Percentiles rank a stretch among this genome's conserved stretches.
Conservation (phyloP, 2,797 vertebrate genomes). For the Cynopterus sphinx region DNA sequence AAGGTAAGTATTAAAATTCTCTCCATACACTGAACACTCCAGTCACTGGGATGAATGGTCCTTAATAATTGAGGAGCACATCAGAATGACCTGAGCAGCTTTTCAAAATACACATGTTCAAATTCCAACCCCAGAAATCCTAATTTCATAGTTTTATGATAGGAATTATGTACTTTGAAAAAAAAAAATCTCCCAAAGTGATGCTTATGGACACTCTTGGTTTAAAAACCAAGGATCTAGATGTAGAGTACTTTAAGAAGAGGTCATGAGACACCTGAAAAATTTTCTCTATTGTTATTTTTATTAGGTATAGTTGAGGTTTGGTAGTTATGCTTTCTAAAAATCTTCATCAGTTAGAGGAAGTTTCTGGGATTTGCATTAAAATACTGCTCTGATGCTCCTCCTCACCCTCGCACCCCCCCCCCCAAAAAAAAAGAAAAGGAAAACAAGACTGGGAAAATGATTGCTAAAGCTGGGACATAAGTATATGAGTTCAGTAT, state of each 20-base stretch:
- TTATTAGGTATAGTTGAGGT: not conserved
- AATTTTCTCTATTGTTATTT: not conserved
- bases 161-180: not conserved
- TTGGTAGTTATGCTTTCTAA: not conserved
- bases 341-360: not conserved
- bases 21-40: not conserved
- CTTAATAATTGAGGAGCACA: not conserved
- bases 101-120: not conserved
- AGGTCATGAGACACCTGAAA: not conserved
- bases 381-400: not conserved
- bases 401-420: not conserved
- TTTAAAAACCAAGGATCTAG: not conserved
- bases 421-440: not conserved
- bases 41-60: not conserved
- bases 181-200: not conserved
- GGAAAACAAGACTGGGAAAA: slow-evolving; percentile 1
- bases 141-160: not conserved
- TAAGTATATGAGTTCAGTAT: not conserved
- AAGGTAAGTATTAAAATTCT: not conserved
- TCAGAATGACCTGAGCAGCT: not conserved
- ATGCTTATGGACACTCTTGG: not conserved
- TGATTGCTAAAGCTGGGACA: not conserved
- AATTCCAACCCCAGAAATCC: not conserved
- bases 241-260: not conserved
- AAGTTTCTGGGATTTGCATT: not conserved